Percentiles rank a stretch among this genome's conserved stretches.
Evolutionary conservation across 2,888 invertebrate species (phyloP).

Genomic region (Priapulus caudatus): DNA sequence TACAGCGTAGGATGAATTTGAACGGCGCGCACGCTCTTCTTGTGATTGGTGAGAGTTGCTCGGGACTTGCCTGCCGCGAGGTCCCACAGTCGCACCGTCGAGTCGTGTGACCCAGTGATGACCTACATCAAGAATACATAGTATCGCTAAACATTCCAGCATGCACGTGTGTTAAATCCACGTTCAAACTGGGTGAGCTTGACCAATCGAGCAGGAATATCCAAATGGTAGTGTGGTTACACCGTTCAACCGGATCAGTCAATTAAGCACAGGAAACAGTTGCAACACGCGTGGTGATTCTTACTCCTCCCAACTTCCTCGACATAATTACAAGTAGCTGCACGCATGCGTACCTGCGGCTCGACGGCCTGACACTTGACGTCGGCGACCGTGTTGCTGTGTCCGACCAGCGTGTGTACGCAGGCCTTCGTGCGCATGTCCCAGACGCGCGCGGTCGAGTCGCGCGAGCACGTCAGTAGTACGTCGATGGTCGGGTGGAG

Average conservation of each 20-base stretch:
- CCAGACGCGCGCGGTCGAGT: conserved; percentile 87
- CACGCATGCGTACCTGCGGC: conserved; percentile 73
- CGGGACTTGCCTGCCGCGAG: conserved; percentile 85
- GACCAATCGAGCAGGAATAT: conserved; percentile 26
- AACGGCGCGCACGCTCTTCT: conserved; percentile 61
- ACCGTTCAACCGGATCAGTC: no score
- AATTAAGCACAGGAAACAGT: no score
- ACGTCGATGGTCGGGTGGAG: conserved; percentile 93
- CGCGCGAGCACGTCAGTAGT: conserved; percentile 80
- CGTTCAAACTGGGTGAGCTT: conserved; percentile 16
- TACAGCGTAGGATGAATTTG: conserved; percentile 50
- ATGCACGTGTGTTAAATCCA: no score
- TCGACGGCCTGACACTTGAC: conserved; percentile 83
- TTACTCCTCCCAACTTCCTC: no score
- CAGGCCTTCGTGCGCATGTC: conserved; percentile 98
- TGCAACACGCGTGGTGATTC: no score
- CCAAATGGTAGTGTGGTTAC: no score
- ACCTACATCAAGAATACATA: no score
- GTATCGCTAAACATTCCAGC: no score
- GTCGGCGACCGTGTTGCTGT: conserved; percentile 92
- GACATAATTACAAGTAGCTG: no score
- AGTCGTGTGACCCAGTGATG: conserved; percentile 61
- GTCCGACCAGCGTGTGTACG: conserved; percentile 86
- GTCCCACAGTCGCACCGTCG: conserved; percentile 94
- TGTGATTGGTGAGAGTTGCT: conserved; percentile 93